Percentiles rank a stretch among this genome's conserved stretches.
Evolutionary conservation across 2,888 invertebrate genomes (phyloP).

Genomic region (Noctua janthe): DNA sequence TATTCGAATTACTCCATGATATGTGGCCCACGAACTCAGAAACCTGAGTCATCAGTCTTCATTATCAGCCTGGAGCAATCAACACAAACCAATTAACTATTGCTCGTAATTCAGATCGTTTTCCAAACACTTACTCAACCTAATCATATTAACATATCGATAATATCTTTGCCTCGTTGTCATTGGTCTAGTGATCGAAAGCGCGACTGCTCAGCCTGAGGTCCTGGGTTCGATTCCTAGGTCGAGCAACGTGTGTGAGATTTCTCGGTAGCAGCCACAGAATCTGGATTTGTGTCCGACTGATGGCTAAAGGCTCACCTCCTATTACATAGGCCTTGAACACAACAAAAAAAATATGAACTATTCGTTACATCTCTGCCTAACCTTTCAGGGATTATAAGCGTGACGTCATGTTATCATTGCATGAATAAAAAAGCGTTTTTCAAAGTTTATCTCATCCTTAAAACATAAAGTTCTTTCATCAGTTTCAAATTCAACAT

Average conservation of each 20-base stretch:
- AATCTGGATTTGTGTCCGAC: neutral
- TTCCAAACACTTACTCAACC: neutral
- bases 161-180: neutral
- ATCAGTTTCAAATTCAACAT: neutral
- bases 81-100: neutral
- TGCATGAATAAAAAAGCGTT: neutral
- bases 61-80: neutral
- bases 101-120: neutral
- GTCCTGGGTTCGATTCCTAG: neutral
- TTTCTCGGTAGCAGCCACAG: neutral
- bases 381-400: neutral
- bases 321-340: neutral
- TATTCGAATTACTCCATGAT: neutral
- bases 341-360: neutral
- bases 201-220: neutral
- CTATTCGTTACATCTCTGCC: neutral
- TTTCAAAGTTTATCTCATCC: constrained; percentile 1
- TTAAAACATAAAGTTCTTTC: too few relatives aligned
- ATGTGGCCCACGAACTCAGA: neutral
- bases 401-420: neutral
- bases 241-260: neutral
- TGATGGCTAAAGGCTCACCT: neutral
- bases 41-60: neutral
- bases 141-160: neutral
- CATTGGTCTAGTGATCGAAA: neutral